A percentile compares a stretch with the other conserved stretches of the same genome.
phyloP scores from a whole-genome alignment of 2,888 invertebrate species.

The Meta bourneti region DNA sequence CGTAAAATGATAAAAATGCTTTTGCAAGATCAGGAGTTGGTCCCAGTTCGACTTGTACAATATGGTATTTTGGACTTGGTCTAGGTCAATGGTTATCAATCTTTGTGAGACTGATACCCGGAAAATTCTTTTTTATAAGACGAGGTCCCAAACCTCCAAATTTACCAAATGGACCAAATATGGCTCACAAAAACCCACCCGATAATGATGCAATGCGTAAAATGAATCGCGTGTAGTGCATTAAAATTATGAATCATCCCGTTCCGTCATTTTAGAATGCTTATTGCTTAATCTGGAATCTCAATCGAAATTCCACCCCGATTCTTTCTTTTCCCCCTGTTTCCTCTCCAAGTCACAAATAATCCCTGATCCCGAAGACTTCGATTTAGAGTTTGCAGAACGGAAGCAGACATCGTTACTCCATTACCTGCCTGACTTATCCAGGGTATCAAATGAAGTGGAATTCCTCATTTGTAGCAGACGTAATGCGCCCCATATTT shows the following conservation, averaged over 20 bases:
- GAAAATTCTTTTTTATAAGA: too few species aligned
- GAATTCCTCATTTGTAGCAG: constrained; percentile 71
- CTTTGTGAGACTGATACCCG: too few species aligned
- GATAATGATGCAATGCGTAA: too few species aligned
- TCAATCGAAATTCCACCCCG: constrained; percentile 22
- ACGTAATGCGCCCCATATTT: constrained; percentile 65
- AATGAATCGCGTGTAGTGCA: background rate
- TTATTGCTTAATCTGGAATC: background rate
- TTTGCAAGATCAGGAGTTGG: too few species aligned
- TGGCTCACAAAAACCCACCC: too few species aligned
- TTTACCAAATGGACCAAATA: too few species aligned
- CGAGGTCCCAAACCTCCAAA: too few species aligned
- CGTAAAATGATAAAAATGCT: too few species aligned
- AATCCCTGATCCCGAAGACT: constrained; percentile 58
- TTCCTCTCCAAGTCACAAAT: constrained; percentile 59
- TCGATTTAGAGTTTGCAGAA: constrained; percentile 42
- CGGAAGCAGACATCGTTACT: constrained; percentile 63
- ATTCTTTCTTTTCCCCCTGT: constrained; percentile 47
- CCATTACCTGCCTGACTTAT: constrained; percentile 67
- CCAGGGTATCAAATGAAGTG: constrained; percentile 55
- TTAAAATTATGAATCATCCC: background rate
- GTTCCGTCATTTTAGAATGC: background rate
- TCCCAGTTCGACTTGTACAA: too few species aligned
- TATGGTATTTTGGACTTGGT: too few species aligned
- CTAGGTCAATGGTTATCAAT: too few species aligned